phyloP scores from a whole-genome alignment of 2,797 vertebrate genomes.

The Helarctos malayanus region DNA sequence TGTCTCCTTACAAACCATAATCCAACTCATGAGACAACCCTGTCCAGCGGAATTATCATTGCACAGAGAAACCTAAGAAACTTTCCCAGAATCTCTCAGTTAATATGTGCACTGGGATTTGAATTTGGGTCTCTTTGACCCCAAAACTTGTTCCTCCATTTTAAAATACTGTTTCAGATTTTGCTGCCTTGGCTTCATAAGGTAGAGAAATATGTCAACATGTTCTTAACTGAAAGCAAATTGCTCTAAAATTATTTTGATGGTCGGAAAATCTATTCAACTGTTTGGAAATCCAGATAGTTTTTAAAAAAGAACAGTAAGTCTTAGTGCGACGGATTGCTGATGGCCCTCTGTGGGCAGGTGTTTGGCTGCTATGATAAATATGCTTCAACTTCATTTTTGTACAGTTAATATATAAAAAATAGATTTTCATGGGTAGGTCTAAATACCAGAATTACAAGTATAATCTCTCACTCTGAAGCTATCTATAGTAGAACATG shows the following conservation, averaged over 20 bases:
- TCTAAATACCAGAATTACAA: slow-evolving; percentile 37
- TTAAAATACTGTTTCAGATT: slow-evolving; percentile 54
- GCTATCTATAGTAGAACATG: not conserved
- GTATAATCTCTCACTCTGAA: slow-evolving; percentile 2
- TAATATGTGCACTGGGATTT: not conserved
- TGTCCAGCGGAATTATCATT: not conserved
- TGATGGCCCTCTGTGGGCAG: not conserved
- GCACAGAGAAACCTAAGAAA: not conserved
- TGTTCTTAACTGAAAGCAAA: slow-evolving; percentile 58
- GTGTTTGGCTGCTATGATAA: slow-evolving; percentile 11
- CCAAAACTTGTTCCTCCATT: not conserved
- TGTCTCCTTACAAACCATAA: not conserved
- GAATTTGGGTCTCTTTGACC: slow-evolving; percentile 18
- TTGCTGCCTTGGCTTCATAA: not conserved
- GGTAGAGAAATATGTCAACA: not conserved
- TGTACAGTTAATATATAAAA: slow-evolving; percentile 37
- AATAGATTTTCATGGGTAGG: not conserved
- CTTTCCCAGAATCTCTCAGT: not conserved
- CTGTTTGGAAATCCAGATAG: slow-evolving; percentile 27
- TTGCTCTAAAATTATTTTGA: slow-evolving; percentile 69
- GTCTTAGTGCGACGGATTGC: not conserved
- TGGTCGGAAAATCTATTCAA: slow-evolving; percentile 61
- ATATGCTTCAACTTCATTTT: not conserved
- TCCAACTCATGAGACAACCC: not conserved
- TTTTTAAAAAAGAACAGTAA: slow-evolving; percentile 65